Evolutionary conservation across 2,113 vertebrate genomes (phyloP), one percentile per base, ranked within the genome.

Genomic region (Oryzias javanicus): DNA sequence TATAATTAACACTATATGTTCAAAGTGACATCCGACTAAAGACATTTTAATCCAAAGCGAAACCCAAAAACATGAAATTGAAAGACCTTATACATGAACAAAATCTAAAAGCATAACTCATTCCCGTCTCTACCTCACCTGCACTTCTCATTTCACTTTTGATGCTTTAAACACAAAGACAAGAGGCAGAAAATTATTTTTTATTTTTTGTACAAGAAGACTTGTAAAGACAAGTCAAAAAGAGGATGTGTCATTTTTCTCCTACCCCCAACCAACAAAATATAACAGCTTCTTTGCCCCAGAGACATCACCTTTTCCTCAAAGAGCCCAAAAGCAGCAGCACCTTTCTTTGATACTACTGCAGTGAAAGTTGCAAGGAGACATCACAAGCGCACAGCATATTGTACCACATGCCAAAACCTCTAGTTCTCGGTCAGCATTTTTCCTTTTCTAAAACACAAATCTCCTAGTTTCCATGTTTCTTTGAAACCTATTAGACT

Each of bases 101-200:
- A 79, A 76, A 60, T 82, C 69, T 76, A 40, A 83, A 77, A 80
- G 84, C 87, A 85, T 86, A 85, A 84, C 83, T 74, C 56, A 56
- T 85, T 87, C 87, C 83, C 67, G 84, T 87, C 85, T 64, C 42
- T 74, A 74, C 77, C 75, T 81, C 74, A 74, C 84, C 70, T 68
- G 81, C 42, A 14, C 15, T 17, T 17, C 1, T 17, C 4, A 44
- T 35, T 27, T 27, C 25, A 27, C 25, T 27, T 27, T 35, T 35
- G 8, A 35, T 12, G 35, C 35, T 75, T 80, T 84, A 73, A 82
- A 81, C 84, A 75, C 72, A 79, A 79, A 88, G 79, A 84, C 71
- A 86, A 72, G 49, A 86, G 78, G 84, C 82, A 88, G 82, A 74
- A 86, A 86, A 86, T 70, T 76, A 64, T 74, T 70, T 42, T 1